Evolutionary conservation across 2,888 invertebrate species (phyloP).

Genomic region (Coecobrya sp.): DNA sequence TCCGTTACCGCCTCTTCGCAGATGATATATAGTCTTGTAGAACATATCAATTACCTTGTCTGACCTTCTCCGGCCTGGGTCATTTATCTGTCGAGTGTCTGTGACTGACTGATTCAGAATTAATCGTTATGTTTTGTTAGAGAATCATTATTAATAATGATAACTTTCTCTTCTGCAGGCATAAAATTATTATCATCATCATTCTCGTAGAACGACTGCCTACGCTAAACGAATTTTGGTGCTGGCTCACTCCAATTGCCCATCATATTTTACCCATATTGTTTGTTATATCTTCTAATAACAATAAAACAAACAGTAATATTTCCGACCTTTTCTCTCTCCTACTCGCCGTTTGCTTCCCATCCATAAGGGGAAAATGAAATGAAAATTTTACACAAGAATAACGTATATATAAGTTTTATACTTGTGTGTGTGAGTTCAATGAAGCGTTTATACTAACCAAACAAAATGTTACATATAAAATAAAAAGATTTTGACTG

Average conservation of each 20-base stretch:
- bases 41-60: conserved; percentile 87
- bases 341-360: background rate
- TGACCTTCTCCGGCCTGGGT: conserved; percentile 84
- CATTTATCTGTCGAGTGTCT: conserved; percentile 86
- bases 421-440: conserved; percentile 19
- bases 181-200: conserved; percentile 42
- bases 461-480: conserved; percentile 46
- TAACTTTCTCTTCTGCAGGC: conserved; percentile 61
- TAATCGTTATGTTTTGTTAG: conserved; percentile 79
- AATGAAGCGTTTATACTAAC: conserved; percentile 58
- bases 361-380: conserved; percentile 18
- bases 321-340: conserved; percentile 36
- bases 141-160: conserved; percentile 68
- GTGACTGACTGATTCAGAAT: conserved; percentile 86
- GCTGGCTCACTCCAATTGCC: background rate
- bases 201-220: background rate
- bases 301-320: conserved; percentile 59
- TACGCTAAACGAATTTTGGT: conserved; percentile 30
- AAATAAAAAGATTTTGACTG: conserved; percentile 32
- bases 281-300: conserved; percentile 44
- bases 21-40: conserved; percentile 86
- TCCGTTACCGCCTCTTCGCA: conserved; percentile 64
- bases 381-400: conserved; percentile 29
- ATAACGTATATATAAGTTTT: conserved; percentile 8
- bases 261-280: conserved; percentile 30